Evolutionary conservation across 2,797 vertebrate genomes (phyloP).

Genomic region (Sebastolobus alascanus): DNA sequence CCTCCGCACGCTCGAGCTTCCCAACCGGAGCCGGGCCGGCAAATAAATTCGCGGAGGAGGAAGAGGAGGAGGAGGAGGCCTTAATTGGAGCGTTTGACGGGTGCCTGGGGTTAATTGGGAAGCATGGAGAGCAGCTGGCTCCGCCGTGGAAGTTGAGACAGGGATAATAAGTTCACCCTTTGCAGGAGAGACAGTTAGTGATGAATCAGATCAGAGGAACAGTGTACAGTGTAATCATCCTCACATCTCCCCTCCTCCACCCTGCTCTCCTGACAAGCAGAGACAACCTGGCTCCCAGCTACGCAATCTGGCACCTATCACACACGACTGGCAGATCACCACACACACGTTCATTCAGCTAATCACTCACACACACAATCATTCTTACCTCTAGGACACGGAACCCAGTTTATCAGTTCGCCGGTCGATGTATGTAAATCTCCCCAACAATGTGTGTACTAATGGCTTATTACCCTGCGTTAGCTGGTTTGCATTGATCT

Average conservation of each 20-base stretch:
- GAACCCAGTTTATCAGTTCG: slow-evolving; percentile 74
- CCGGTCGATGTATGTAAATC: slow-evolving; percentile 85
- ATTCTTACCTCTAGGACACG: slow-evolving; percentile 77
- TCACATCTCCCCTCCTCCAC: slow-evolving; percentile 66
- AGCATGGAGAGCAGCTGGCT: slow-evolving; percentile 84
- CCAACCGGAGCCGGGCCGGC: slow-evolving; percentile 25
- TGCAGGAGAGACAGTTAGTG: slow-evolving; percentile 78
- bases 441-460: slow-evolving; percentile 82
- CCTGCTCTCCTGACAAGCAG: slow-evolving; percentile 72
- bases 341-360: slow-evolving; percentile 55
- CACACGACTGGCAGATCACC: slow-evolving; percentile 68
- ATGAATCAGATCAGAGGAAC: slow-evolving; percentile 84
- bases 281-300: slow-evolving; percentile 80
- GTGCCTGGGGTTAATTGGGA: slow-evolving; percentile 84
- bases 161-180: slow-evolving; percentile 85
- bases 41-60: slow-evolving; percentile 49
- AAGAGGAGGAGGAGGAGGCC: slow-evolving; percentile 57
- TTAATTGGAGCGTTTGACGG: slow-evolving; percentile 81
- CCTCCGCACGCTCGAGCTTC: slow-evolving; percentile 41
- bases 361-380: slow-evolving; percentile 77
- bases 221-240: slow-evolving; percentile 77
- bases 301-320: slow-evolving; percentile 82
- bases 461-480: slow-evolving; percentile 83
- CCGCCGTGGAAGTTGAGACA: slow-evolving; percentile 75
- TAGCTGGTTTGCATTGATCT: slow-evolving; percentile 89